phyloP scores from a whole-genome alignment of 2,113 vertebrate genomes.

The Dicerorhinus sumatrensis region DNA sequence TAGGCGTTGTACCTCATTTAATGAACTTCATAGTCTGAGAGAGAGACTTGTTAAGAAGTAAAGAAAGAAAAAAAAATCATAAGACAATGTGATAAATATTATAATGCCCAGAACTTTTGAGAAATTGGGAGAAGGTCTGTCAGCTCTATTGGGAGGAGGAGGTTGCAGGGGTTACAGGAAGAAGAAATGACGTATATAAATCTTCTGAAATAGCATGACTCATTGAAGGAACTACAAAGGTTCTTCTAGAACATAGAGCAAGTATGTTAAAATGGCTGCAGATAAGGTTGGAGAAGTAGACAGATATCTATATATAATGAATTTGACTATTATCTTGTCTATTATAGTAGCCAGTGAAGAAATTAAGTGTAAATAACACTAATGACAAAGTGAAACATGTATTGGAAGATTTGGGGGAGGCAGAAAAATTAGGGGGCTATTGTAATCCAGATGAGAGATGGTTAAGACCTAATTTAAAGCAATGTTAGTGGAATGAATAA shows the following conservation, averaged over 20 bases:
- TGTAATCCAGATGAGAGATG: neutral
- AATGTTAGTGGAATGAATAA: neutral
- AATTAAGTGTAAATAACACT: neutral
- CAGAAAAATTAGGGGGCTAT: neutral
- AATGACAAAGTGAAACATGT: neutral
- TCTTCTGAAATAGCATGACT: neutral
- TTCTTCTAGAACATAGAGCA: neutral
- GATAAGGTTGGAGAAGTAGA: neutral
- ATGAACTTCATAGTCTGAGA: neutral
- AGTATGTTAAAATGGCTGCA: neutral
- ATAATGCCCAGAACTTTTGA: neutral
- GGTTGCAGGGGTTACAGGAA: neutral
- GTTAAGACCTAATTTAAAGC: neutral
- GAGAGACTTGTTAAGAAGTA: neutral
- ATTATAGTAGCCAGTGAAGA: neutral
- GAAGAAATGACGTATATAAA: neutral
- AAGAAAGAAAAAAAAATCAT: neutral
- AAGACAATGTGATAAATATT: neutral
- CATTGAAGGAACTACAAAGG: neutral
- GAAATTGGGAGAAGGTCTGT: neutral
- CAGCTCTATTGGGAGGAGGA: neutral
- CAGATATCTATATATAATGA: neutral
- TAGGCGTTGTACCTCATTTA: neutral
- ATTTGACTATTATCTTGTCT: neutral
- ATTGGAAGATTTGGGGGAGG: neutral